Evolutionary conservation across 2,888 invertebrate species (phyloP).

Genomic region (Brenthis daphne): DNA sequence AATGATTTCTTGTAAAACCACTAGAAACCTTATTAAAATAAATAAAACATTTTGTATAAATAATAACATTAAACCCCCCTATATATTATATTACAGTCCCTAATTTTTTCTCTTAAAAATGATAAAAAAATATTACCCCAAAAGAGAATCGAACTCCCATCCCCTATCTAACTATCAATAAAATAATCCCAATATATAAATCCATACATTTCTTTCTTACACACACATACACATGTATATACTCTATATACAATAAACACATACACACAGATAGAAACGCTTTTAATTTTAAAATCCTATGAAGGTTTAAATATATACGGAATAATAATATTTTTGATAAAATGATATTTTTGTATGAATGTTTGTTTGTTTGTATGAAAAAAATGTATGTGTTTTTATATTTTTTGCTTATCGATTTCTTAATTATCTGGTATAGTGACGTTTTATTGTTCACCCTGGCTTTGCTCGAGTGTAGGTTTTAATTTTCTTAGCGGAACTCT

Average conservation of each 20-base stretch:
- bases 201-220: constrained; percentile 33
- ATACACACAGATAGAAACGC: constrained; percentile 45
- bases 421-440: too few species aligned
- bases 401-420: too few species aligned
- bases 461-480: too few species aligned
- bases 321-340: constrained; percentile 52
- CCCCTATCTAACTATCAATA: background rate
- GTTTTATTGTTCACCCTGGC: too few species aligned
- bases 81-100: too few species aligned
- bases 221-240: constrained; percentile 42
- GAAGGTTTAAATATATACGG: constrained; percentile 33
- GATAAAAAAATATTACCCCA: background rate
- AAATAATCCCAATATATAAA: background rate
- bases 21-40: too few species aligned
- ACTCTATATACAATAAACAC: constrained; percentile 13
- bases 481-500: too few species aligned
- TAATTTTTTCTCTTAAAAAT: background rate
- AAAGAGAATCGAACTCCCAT: too few species aligned
- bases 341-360: background rate
- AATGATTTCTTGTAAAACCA: too few species aligned
- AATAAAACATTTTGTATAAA: too few species aligned
- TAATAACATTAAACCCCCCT: too few species aligned
- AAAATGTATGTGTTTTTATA: too few species aligned
- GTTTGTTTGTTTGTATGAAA: background rate
- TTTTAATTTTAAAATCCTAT: constrained; percentile 76